A percentile compares a stretch with the other conserved stretches of the same genome.
phyloP scores from a whole-genome alignment of 2,113 vertebrate genomes.

The Pelecanoides urinatrix region DNA sequence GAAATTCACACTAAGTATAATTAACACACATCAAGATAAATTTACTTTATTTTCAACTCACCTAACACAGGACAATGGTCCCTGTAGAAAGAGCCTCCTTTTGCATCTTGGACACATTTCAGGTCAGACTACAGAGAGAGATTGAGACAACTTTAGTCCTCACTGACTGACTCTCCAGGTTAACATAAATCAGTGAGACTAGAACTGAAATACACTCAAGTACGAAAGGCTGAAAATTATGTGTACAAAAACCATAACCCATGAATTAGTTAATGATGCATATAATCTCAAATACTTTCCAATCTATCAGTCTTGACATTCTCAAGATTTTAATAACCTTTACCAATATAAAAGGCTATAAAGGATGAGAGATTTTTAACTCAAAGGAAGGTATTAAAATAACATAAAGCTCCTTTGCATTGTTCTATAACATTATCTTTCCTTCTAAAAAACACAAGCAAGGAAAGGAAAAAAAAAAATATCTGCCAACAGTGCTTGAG shows the following conservation, averaged over 20 bases:
- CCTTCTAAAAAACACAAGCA: background rate
- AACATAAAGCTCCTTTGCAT: background rate
- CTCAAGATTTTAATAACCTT: background rate
- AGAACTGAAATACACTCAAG: background rate
- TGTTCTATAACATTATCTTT: background rate
- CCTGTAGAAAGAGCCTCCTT: constrained; percentile 99
- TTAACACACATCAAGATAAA: background rate
- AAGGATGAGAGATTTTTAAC: background rate
- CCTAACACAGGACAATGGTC: constrained; percentile 98
- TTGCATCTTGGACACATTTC: constrained; percentile 98
- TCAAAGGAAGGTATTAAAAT: background rate
- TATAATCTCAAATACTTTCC: background rate
- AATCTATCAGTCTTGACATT: background rate
- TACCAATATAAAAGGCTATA: background rate
- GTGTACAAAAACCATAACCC: background rate
- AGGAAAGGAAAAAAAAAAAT: background rate
- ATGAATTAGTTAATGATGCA: background rate
- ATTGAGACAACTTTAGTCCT: constrained; percentile 15
- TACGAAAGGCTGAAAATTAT: background rate
- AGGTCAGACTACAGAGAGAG: constrained; percentile 86
- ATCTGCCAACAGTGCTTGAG: background rate
- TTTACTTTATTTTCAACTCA: constrained; percentile 73
- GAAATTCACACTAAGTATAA: background rate
- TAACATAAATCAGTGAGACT: background rate
- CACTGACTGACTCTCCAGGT: background rate